A percentile compares a stretch with the other conserved stretches of the same genome.
These are phyloP conservation scores for Malurus cyaneus DNA, from an alignment of 2,113 vertebrate genomes.

Conservation along the genomic window DNA sequence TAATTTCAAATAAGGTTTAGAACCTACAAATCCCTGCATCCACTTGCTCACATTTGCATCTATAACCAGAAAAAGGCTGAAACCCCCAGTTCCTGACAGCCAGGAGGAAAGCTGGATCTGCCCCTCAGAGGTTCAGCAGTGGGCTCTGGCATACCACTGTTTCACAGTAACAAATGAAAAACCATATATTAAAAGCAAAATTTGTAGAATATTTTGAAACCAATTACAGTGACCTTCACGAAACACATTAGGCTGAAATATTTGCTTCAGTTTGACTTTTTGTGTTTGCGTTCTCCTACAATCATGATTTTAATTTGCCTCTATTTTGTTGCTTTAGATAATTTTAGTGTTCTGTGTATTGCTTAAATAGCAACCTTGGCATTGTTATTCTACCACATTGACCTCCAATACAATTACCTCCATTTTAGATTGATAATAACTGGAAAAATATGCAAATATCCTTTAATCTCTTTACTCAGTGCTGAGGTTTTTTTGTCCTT, in stretches of 20 bases:
- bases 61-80: background rate
- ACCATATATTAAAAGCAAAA: background rate
- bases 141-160: background rate
- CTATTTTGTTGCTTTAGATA: background rate
- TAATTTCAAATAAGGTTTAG: background rate
- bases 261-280: background rate
- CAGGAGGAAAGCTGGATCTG: background rate
- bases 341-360: background rate
- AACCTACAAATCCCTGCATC: background rate
- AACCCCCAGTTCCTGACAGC: background rate
- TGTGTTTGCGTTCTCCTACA: background rate
- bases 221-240: conserved; percentile 5
- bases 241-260: background rate
- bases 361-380: background rate
- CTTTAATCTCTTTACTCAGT: background rate
- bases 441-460: conserved; percentile 32
- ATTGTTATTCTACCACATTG: conserved; percentile 15
- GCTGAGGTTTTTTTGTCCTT: background rate
- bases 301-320: conserved; percentile 32
- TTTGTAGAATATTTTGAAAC: background rate
- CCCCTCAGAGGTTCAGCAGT: background rate
- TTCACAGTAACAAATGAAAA: background rate
- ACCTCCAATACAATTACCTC: background rate
- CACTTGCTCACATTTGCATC: background rate
- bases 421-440: background rate